A percentile compares a stretch with the other conserved stretches of the same genome.
Evolutionary conservation across 2,113 vertebrate genomes (phyloP).

Genomic region (Ceyx melanurus): DNA sequence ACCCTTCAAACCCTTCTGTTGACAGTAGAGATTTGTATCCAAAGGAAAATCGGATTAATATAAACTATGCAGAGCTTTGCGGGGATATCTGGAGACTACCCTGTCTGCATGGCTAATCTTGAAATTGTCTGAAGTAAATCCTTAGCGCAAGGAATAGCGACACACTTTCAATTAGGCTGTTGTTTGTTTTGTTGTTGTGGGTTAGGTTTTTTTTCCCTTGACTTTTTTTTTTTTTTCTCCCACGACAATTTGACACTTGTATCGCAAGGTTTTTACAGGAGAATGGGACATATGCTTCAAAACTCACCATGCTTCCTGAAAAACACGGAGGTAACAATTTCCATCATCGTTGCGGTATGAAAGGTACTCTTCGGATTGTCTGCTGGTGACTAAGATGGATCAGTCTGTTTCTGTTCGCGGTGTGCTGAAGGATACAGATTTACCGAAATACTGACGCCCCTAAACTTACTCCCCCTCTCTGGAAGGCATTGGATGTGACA

Average conservation of each 20-base stretch:
- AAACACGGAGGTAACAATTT: conserved; percentile 32
- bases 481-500: conserved; percentile 58
- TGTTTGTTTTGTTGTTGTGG: neutral
- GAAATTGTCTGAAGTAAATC: conserved; percentile 60
- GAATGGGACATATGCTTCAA: conserved; percentile 11
- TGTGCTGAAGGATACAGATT: conserved; percentile 50
- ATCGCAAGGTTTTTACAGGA: neutral
- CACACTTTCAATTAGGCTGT: conserved; percentile 21
- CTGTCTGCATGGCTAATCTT: conserved; percentile 66
- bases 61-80: conserved; percentile 48
- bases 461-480: conserved; percentile 40
- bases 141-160: conserved; percentile 22
- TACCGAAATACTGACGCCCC: conserved; percentile 24
- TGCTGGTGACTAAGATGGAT: conserved; percentile 56
- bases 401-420: conserved; percentile 2
- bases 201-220: neutral
- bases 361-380: conserved; percentile 47
- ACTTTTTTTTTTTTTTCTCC: neutral
- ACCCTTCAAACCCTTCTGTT: conserved; percentile 31
- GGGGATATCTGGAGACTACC: conserved; percentile 42
- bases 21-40: conserved; percentile 46
- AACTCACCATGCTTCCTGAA: neutral
- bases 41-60: conserved; percentile 63
- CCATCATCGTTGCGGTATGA: conserved; percentile 47
- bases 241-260: conserved; percentile 23